phyloP scores from a whole-genome alignment of 1,140 invertebrate species.

The Pseudomyrmex dendroicus region DNA sequence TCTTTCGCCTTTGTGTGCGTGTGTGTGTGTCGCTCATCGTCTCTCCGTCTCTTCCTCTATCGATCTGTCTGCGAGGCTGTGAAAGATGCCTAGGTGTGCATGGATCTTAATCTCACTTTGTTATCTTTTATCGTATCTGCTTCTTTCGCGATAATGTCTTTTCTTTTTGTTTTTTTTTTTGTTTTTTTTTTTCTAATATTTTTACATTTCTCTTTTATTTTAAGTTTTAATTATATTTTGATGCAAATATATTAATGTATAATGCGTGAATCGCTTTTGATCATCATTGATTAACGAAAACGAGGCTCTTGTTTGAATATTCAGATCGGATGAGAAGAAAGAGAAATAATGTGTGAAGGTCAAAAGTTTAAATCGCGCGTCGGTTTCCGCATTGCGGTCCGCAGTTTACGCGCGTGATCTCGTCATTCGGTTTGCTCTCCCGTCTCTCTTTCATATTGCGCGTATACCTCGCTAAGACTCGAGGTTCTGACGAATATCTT shows the following conservation, averaged over 20 bases:
- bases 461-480: constrained; percentile 27
- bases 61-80: constrained; percentile 57
- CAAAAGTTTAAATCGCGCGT: constrained; percentile 16
- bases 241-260: no score
- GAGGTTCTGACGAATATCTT: constrained; percentile 22
- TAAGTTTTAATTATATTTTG: background rate
- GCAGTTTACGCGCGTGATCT: constrained; percentile 29
- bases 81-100: constrained; percentile 25
- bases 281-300: background rate
- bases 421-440: constrained; percentile 9
- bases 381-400: constrained; percentile 45
- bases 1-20: background rate
- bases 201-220: background rate
- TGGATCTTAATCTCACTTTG: constrained; percentile 39
- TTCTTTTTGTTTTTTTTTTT: background rate
- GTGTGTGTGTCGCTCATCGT: no score
- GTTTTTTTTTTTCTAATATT: background rate
- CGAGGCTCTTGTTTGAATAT: background rate
- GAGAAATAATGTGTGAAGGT: background rate
- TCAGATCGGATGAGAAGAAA: background rate
- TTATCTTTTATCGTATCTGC: constrained; percentile 14
- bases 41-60: constrained; percentile 41
- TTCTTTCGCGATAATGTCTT: background rate
- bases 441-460: constrained; percentile 23
- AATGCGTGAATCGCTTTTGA: background rate